Percentiles rank a stretch among this genome's conserved stretches.
phyloP scores from a whole-genome alignment of 2,888 invertebrate species.

The Tetropium fuscum region DNA sequence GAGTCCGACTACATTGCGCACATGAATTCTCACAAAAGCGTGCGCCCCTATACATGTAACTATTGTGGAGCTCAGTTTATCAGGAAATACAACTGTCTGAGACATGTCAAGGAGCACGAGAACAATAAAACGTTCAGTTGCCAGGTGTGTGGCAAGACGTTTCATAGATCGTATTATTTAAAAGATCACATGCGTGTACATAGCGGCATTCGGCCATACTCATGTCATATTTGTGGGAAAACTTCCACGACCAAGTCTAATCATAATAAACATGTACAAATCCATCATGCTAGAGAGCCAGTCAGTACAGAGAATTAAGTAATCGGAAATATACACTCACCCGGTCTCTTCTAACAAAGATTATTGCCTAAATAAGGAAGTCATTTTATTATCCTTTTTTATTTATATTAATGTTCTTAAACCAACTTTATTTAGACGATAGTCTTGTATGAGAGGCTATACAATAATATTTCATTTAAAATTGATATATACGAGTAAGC shows the following conservation, averaged over 20 bases:
- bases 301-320: slow-evolving; percentile 83
- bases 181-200: slow-evolving; percentile 90
- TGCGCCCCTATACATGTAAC: slow-evolving; percentile 89
- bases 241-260: slow-evolving; percentile 91
- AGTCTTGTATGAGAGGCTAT: background rate
- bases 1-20: slow-evolving; percentile 85
- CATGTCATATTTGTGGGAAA: slow-evolving; percentile 91
- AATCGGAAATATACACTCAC: slow-evolving; percentile 24
- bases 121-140: slow-evolving; percentile 82
- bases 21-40: slow-evolving; percentile 87
- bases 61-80: slow-evolving; percentile 92
- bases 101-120: slow-evolving; percentile 88
- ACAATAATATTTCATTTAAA: slow-evolving; percentile 3
- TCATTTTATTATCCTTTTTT: slow-evolving; percentile 2
- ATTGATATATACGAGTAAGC: background rate
- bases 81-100: slow-evolving; percentile 87
- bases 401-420: slow-evolving; percentile 11
- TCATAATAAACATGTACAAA: slow-evolving; percentile 90
- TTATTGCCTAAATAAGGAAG: slow-evolving; percentile 7
- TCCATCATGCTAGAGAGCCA: slow-evolving; percentile 89
- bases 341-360: slow-evolving; percentile 1
- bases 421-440: background rate
- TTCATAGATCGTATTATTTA: slow-evolving; percentile 88
- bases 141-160: slow-evolving; percentile 83
- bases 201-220: slow-evolving; percentile 82